Evolutionary conservation across 2,888 invertebrate genomes (phyloP), one percentile per base, ranked within the genome.

Genomic region (Drosophila nr. perissopoda): DNA sequence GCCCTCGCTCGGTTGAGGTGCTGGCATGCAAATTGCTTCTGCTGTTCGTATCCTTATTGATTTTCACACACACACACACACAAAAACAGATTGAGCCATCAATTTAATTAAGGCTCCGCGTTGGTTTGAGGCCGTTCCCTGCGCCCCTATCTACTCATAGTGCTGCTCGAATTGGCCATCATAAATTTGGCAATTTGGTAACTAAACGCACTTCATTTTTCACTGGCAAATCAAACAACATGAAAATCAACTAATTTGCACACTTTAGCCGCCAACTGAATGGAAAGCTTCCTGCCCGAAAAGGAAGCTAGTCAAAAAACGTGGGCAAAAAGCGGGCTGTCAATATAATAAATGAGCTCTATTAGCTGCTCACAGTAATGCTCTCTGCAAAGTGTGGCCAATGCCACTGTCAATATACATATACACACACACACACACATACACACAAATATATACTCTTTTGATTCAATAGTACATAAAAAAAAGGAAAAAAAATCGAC

Each of bases 261-360:
- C 86, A 77, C 83, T 88, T 85, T 82, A 71, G 68, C 62, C 70
- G 74, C 66, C 84, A 73, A 60, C 58, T 46, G 59, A 65, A 63
- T 69, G 70, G 54, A 77, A 60, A 65, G 46, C 67, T 46, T 46
- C 48, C 57, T 42, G 33, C 36, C 51, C 40, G 5, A 60, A 34
- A 7, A 21, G 11, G 38, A 51, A 66, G n/a, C 36, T 33, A 38
- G 38, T 11, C 25, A 4, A 40, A 61, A 53, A 51, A 61, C 25
- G 40, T 46, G 64, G 51, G 48, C 34, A 49, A 69, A 46, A 69
- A 51, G 56, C 52, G 48, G 49, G 53, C 89, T 84, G 89, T 82
- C 85, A 89, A 84, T 85, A 76, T 88, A 85, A 89, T 80, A 85
- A 85, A 89, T 85, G 85, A 82, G 75, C 69, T 68, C 82, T 70